Evolutionary conservation across 2,113 vertebrate genomes (phyloP), one percentile per base, ranked within the genome.

Genomic region (Peromyscus maniculatus): DNA sequence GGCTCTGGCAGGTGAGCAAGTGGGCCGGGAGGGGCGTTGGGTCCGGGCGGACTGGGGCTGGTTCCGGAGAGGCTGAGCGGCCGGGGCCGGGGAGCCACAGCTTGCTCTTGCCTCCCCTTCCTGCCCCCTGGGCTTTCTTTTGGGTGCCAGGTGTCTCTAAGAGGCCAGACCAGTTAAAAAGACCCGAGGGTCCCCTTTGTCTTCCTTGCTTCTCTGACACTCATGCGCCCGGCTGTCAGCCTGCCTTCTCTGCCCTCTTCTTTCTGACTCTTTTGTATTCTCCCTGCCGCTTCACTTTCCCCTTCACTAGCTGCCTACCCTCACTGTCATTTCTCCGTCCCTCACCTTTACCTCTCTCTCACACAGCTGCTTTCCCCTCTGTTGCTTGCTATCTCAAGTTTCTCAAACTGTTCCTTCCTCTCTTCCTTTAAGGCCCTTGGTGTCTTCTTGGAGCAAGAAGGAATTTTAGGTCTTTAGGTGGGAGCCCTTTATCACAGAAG

Each of bases 1-100:
- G 99, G 99, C 99, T 98, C 99, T 99, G 99, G 99, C 99, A 99
- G 99, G 99, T 99, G 99, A 99, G 99, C 83, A 33, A 83, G 59
- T 49, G 90, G 95, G 75, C 39, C 28, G 72, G 93, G 88, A 67
- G 88, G 97, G 67, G 93, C 22, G 15, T 39, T 26, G 86, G 92
- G n/a, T 39, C 83, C 74, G 83, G 92, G 74, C 26, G 74, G 62
- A 62, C n/a, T 86, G 86, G 91, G 82, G 64, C 66, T 15, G 28
- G 72, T 49, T 43, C 57, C 9, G 93, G 74, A 80, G 95, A 94
- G 95, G 72, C 78, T 55, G 24, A 92, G 95, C 24, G 1, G 66
- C 57, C 64, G 89, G 93, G 77, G 84, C 39, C 21, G 19, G 84
- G 59, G 5, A 87, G 97, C 84, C 93, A 52, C 87, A 39, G 74